Percentiles rank a stretch among this genome's conserved stretches.
phyloP scores from a whole-genome alignment of 2,797 vertebrate species.

The Mormyrops attenuatus region DNA sequence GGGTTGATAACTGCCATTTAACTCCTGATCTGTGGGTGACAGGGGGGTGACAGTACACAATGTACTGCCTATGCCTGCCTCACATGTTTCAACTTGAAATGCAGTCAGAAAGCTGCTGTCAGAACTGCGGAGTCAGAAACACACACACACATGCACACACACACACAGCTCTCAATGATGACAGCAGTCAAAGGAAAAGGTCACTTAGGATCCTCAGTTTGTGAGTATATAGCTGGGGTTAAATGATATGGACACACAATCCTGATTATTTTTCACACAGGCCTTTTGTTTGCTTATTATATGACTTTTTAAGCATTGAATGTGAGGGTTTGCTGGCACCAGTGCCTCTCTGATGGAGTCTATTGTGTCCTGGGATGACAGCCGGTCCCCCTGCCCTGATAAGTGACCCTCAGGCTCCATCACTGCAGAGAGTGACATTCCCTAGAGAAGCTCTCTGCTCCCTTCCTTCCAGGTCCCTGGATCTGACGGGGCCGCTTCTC shows the following conservation, averaged over 20 bases:
- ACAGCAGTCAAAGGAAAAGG: not conserved
- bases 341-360: not conserved
- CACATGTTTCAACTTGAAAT: not conserved
- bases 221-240: not conserved
- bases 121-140: not conserved
- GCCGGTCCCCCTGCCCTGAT: not conserved
- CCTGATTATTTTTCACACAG: not conserved
- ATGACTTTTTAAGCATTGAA: constrained; percentile 23
- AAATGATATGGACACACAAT: not conserved
- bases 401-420: not conserved
- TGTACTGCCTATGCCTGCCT: not conserved
- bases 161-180: not conserved
- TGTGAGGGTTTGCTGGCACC: not conserved
- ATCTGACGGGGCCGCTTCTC: constrained; percentile 88
- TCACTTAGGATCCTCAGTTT: not conserved
- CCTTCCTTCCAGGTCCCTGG: constrained; percentile 76
- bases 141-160: not conserved
- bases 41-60: not conserved
- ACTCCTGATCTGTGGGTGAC: not conserved
- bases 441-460: not conserved
- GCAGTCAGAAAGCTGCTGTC: not conserved
- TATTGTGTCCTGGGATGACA: not conserved
- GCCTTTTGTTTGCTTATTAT: constrained; percentile 29
- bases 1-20: constrained; percentile 10
- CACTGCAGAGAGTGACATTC: not conserved